Percentiles rank a stretch among this genome's conserved stretches.
phyloP scores from a whole-genome alignment of 2,113 vertebrate species.

The Columbina picui region DNA sequence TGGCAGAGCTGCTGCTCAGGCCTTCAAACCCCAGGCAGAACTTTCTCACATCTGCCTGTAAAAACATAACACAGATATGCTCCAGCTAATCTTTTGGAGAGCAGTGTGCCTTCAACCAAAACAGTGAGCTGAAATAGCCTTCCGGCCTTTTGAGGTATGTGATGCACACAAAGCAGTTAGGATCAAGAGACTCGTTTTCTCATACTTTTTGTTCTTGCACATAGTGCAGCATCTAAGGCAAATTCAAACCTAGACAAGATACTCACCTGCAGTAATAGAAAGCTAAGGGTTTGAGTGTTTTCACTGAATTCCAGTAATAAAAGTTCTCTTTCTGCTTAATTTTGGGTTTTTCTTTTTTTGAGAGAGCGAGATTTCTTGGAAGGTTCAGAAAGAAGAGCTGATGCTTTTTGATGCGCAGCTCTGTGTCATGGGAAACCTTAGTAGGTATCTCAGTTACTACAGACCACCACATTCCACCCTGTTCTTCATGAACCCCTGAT shows the following conservation, averaged over 20 bases:
- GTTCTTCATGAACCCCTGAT: neutral
- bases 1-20: neutral
- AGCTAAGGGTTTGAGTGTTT: neutral
- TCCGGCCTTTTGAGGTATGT: neutral
- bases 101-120: neutral
- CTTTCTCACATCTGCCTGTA: neutral
- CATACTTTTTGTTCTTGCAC: neutral
- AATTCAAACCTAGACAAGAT: neutral
- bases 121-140: neutral
- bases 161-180: neutral
- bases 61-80: neutral
- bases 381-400: neutral
- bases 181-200: neutral
- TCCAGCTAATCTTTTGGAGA: neutral
- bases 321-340: neutral
- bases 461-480: neutral
- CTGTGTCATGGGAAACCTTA: neutral
- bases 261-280: neutral
- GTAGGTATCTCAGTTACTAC: neutral
- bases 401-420: neutral
- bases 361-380: neutral
- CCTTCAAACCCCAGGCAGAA: neutral
- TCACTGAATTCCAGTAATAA: neutral
- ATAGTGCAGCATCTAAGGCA: neutral
- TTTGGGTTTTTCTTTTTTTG: neutral